phyloP scores from a whole-genome alignment of 1,140 invertebrate species.

The Pararge aegeria region DNA sequence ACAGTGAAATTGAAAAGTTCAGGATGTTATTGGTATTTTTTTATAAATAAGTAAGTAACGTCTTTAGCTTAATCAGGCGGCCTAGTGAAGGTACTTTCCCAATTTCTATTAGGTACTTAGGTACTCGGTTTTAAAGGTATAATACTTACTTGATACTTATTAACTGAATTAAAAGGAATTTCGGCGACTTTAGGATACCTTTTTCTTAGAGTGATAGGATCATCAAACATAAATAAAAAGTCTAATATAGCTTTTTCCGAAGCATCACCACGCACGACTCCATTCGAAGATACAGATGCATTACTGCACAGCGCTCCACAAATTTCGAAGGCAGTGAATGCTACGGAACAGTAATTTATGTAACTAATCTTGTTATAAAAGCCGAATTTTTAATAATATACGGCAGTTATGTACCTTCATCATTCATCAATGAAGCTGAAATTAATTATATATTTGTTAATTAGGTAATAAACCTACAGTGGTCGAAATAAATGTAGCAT shows the following conservation, averaged over 20 bases:
- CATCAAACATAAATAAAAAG: conserved; percentile 49
- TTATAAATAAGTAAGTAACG: no score
- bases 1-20: no score
- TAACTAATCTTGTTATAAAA: no score
- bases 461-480: no score
- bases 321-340: conserved; percentile 41
- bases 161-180: conserved; percentile 79
- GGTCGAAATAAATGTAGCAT: no score
- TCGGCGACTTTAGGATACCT: conserved; percentile 60
- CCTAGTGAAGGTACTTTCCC: no score
- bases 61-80: no score
- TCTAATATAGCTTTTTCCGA: conserved; percentile 64
- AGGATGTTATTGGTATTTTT: no score
- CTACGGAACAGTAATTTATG: conserved; percentile 30
- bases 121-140: no score
- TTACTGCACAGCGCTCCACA: conserved; percentile 61
- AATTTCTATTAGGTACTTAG: no score
- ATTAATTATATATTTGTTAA: conserved; percentile 15
- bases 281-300: conserved; percentile 34
- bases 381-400: not conserved
- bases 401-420: conserved; percentile 30
- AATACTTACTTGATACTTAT: conserved; percentile 84
- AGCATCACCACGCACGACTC: conserved; percentile 52
- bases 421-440: conserved; percentile 35
- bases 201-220: conserved; percentile 40